Conservation (phyloP, 2,797 vertebrate species). For the Staurois parvus region DNA sequence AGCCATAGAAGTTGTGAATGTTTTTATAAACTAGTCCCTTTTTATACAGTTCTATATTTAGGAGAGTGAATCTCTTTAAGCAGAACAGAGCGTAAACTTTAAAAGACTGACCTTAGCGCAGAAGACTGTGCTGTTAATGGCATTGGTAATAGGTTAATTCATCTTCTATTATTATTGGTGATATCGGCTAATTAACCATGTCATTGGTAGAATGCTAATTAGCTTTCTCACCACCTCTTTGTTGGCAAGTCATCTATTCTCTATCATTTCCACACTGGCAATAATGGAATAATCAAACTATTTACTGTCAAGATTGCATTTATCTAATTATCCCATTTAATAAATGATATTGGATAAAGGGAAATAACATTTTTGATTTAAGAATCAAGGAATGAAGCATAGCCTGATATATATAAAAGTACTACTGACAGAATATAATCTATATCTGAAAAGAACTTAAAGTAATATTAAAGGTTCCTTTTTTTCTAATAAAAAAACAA, state of each 20-base stretch:
- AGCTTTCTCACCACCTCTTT: conserved; percentile 43
- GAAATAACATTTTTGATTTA: conserved; percentile 10
- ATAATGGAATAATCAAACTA: conserved; percentile 58
- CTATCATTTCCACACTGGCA: conserved; percentile 33
- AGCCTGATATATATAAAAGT: background rate
- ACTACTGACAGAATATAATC: background rate
- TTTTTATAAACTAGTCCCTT: background rate
- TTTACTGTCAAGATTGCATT: conserved; percentile 49
- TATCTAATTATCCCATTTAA: conserved; percentile 53
- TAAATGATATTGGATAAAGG: conserved; percentile 8
- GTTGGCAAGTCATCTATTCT: conserved; percentile 57
- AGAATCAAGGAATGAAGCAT: background rate
- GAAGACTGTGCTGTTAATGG: conserved; percentile 46
- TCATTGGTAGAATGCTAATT: conserved; percentile 61
- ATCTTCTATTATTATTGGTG: conserved; percentile 59
- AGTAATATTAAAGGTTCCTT: too few relatives aligned
- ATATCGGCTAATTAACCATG: conserved; percentile 60
- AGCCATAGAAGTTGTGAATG: too few relatives aligned
- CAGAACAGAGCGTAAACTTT: conserved; percentile 19
- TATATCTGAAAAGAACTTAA: background rate
- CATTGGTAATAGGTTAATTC: conserved; percentile 56
- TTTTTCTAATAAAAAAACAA: too few relatives aligned
- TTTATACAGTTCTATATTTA: conserved; percentile 6
- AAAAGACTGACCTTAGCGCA: conserved; percentile 18
- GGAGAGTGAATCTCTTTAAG: conserved; percentile 22